phyloP scores from a whole-genome alignment of 2,888 invertebrate genomes.

The Rotaria sp. region DNA sequence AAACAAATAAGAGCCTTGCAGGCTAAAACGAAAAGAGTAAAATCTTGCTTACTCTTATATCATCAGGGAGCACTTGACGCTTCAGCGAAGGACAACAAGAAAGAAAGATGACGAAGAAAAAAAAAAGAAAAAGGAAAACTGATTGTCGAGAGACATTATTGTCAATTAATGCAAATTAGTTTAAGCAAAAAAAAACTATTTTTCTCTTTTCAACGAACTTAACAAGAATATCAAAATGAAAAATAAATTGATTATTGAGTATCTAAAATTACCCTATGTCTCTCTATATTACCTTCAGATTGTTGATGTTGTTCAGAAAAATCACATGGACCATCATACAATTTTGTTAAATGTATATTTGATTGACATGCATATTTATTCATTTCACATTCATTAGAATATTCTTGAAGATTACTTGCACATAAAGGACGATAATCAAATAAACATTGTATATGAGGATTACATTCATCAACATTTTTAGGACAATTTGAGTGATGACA shows the following conservation, averaged over 20 bases:
- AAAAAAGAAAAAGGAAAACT: background rate
- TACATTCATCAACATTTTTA: background rate
- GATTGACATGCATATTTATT: conserved; percentile 27
- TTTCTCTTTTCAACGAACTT: background rate
- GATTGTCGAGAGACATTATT: conserved; percentile 21
- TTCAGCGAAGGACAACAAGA: background rate
- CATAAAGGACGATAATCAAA: conserved; percentile 3
- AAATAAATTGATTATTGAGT: background rate
- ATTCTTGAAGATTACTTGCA: conserved; percentile 24
- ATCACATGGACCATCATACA: background rate
- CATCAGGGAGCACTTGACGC: background rate
- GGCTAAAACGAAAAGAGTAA: background rate
- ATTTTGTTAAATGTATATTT: background rate
- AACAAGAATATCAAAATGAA: background rate
- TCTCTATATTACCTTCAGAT: background rate
- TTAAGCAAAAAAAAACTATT: background rate
- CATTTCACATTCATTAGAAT: conserved; percentile 27
- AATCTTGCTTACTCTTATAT: background rate
- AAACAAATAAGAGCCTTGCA: background rate
- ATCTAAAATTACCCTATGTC: background rate
- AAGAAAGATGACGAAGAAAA: too few relatives aligned
- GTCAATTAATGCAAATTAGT: conserved; percentile 21
- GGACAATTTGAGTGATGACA: background rate
- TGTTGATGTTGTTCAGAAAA: background rate
- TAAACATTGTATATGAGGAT: conserved; percentile 8